Base-by-base conservation (phyloP, 2,888 invertebrate species). In the Mechanitis messenoides region DNA sequence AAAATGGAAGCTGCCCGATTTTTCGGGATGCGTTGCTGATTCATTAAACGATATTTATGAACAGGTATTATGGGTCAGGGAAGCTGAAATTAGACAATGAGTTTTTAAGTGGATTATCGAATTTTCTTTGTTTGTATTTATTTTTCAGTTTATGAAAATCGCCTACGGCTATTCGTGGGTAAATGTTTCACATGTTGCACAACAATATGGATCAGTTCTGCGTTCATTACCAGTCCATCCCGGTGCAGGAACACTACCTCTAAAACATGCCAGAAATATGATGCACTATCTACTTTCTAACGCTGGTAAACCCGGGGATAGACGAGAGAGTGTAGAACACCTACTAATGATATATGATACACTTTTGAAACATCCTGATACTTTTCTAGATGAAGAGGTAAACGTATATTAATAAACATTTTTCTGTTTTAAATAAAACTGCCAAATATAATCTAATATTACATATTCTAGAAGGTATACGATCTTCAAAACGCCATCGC, bases 1-100 rank as follows among this genome's bases (percentile, higher is more conserved):
- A 0, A 92, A 92, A 67, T 96, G 96, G 96, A 91, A 92, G 71
- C 81, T 91, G 54, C 94, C 96, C 0, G 95, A 96, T 78, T 96
- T 95, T 76, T 94, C 95, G 1, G 90, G 90, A 31, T 96, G 96
- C 75, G 86, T 94, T 33, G 92, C 93, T 38, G 92, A 93, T 72
- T 91, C 93, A 1, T 79, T 95, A 42, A 82, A 91, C 58, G 84
- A 91, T 71, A 92, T 93, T 67, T 93, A 93, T 74, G 91, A 92
- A 71, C 91, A 92, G 83, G 94, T 94, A 80, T 42, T n/a, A 56
- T 53, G 28, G 2, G 20, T 20, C 20, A 20, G 20, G 20, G 20
- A 20, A 20, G 20, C 20, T 20, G 20, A 20, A 20, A 20, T 20
- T 20, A 20, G 20, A 20, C 20, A 20, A 20, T 20, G 20, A 20